Conservation (phyloP, 1,140 invertebrate genomes). For the Eulimnadia texana region DNA sequence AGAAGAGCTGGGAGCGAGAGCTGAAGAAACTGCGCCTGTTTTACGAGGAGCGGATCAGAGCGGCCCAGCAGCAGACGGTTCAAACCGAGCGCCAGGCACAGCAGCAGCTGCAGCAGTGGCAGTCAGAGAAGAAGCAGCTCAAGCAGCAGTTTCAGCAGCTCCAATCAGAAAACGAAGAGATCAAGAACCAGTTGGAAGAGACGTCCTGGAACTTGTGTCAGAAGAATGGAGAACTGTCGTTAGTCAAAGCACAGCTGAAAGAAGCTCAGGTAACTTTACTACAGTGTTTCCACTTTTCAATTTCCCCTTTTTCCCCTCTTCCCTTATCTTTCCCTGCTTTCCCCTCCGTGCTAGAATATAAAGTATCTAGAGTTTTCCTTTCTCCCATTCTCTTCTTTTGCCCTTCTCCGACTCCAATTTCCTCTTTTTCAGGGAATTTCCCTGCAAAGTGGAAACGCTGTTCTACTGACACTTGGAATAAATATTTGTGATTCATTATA, state of each 20-base stretch:
- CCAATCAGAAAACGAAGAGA: conserved; percentile 8
- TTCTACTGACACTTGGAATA: no score
- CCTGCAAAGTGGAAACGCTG: no score
- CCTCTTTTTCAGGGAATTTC: no score
- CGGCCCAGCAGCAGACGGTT: conserved; percentile 29
- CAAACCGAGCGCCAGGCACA: conserved; percentile 8
- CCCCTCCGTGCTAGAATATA: no score
- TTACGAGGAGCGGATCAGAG: conserved; percentile 52
- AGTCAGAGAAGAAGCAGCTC: conserved; percentile 11
- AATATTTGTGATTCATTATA: no score
- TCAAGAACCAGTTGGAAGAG: conserved; percentile 49
- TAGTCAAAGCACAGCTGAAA: conserved; percentile 61
- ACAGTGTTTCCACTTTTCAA: neutral
- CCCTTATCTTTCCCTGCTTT: no score
- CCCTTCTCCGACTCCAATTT: no score
- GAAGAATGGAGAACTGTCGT: conserved; percentile 50
- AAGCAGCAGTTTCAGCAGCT: conserved; percentile 17
- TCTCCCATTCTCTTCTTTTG: no score
- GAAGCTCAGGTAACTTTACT: conserved; percentile 44
- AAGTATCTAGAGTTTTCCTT: neutral
- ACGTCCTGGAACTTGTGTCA: conserved; percentile 61
- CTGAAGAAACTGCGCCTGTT: conserved; percentile 41
- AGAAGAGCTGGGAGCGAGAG: conserved; percentile 42
- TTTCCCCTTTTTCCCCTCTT: no score
- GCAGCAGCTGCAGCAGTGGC: conserved; percentile 9